Percentiles rank a stretch among this genome's conserved stretches.
Conservation (phyloP, 2,888 invertebrate genomes). For the Bedellia somnulentella region DNA sequence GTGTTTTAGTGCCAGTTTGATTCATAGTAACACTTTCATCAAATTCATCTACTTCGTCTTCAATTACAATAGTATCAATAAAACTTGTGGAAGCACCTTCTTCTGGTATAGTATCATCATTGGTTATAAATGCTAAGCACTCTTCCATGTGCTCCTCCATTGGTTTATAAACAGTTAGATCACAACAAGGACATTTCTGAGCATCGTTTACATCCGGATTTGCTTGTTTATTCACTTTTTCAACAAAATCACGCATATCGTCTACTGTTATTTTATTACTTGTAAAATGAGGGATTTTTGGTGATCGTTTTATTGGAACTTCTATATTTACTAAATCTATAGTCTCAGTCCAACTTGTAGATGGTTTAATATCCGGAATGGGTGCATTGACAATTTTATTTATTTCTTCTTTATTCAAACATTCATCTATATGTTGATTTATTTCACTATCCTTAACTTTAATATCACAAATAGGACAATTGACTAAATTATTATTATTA, state of each 20-base stretch:
- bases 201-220: background rate
- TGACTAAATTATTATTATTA: constrained; percentile 15
- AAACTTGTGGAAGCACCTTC: constrained; percentile 23
- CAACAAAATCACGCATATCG: constrained; percentile 7
- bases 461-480: constrained; percentile 52
- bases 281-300: constrained; percentile 3
- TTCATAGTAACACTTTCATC: constrained; percentile 38
- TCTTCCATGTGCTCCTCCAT: constrained; percentile 51
- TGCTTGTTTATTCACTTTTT: constrained; percentile 1
- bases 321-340: background rate
- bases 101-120: constrained; percentile 37
- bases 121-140: constrained; percentile 45
- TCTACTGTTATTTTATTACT: constrained; percentile 12
- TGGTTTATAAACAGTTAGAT: constrained; percentile 20
- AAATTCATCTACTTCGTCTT: constrained; percentile 25
- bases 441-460: constrained; percentile 27
- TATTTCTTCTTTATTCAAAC: constrained; percentile 37
- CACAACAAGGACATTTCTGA: constrained; percentile 47
- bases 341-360: no score
- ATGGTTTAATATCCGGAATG: constrained; percentile 1
- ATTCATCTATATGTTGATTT: constrained; percentile 47
- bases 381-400: no score
- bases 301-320: constrained; percentile 7
- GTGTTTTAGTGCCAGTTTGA: constrained; percentile 41
- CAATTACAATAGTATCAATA: constrained; percentile 21